Conservation (phyloP, 2,797 vertebrate genomes). For the Eulemur albifrons region DNA sequence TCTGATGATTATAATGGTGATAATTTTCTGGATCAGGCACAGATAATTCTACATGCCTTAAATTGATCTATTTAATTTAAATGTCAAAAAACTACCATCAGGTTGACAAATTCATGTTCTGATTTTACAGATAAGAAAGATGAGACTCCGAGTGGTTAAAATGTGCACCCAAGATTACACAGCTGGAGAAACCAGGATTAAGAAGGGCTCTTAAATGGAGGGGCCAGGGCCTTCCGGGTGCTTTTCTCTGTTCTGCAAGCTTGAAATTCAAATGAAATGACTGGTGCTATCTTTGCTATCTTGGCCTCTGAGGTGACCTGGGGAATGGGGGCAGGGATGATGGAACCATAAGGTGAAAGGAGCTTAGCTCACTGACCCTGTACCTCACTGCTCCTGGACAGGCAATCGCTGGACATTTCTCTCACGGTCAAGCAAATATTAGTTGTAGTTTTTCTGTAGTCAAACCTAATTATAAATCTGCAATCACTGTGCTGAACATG, state of each 20-base stretch:
- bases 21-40: neutral
- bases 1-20: neutral
- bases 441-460: neutral
- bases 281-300: rapidly evolving
- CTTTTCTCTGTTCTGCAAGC: neutral
- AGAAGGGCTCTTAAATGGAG: neutral
- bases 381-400: neutral
- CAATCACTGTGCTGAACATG: neutral
- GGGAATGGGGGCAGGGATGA: neutral
- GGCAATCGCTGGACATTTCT: neutral
- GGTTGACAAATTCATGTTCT: neutral
- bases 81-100: neutral
- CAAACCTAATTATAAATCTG: neutral
- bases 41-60: neutral
- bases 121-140: neutral
- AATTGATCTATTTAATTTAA: neutral
- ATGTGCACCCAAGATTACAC: neutral
- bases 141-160: neutral
- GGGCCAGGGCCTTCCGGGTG: neutral
- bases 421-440: neutral
- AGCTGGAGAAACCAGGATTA: neutral
- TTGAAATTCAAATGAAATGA: neutral
- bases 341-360: neutral
- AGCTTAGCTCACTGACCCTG: neutral
- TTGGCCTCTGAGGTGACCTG: neutral